Conservation (phyloP, 2,797 vertebrate species). For the Oceanodroma leucorhoa region DNA sequence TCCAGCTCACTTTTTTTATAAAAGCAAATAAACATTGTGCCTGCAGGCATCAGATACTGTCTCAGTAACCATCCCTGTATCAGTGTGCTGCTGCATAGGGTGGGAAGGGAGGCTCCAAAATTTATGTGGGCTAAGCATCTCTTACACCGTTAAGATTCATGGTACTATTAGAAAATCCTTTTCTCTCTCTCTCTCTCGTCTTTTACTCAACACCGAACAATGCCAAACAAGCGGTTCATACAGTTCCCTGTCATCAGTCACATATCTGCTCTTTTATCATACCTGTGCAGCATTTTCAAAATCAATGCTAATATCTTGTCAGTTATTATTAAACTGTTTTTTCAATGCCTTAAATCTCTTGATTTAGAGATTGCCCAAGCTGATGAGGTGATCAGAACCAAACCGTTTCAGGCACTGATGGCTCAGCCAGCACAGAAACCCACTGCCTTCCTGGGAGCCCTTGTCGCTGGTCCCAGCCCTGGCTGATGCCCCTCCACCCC, state of each 20-base stretch:
- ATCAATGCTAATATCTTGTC: background rate
- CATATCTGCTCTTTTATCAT: background rate
- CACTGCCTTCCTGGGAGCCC: rapidly evolving
- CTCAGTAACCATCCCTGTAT: background rate
- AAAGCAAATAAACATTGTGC: background rate
- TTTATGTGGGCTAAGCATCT: background rate
- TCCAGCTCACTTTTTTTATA: background rate
- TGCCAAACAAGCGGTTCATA: background rate
- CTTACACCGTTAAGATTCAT: background rate
- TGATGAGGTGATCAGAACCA: background rate
- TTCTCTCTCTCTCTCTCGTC: background rate
- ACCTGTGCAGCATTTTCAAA: background rate
- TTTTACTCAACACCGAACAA: background rate
- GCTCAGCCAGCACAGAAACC: background rate
- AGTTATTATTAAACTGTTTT: background rate
- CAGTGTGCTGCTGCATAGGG: background rate
- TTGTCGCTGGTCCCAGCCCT: background rate
- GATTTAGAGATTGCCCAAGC: background rate
- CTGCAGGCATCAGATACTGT: background rate
- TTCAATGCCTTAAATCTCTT: background rate
- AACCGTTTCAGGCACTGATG: background rate
- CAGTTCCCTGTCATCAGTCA: background rate
- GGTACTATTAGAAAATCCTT: background rate
- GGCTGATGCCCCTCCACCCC: background rate
- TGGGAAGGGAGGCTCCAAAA: background rate